Conservation (phyloP, 1,140 invertebrate species). For the Lanistes nyassanus region DNA sequence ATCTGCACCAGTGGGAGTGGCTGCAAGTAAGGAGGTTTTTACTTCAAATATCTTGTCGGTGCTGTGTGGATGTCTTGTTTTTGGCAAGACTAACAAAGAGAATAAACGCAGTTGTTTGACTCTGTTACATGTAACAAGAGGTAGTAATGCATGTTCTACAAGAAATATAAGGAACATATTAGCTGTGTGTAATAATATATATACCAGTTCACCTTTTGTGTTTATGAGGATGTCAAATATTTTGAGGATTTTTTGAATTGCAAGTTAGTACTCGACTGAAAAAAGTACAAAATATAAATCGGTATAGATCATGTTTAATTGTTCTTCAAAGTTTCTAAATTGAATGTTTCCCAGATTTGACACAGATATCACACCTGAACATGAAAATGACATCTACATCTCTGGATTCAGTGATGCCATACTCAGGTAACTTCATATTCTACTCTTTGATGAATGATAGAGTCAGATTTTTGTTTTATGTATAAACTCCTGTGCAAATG, state of each 20-base stretch:
- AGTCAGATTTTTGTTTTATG: neutral
- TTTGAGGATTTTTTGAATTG: neutral
- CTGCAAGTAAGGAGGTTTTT: conserved; percentile 40
- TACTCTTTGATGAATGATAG: neutral
- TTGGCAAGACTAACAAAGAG: too few species aligned
- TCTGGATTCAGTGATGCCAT: conserved; percentile 67
- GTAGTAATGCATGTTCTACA: too few species aligned
- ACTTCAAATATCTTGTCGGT: too few species aligned
- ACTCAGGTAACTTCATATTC: conserved; percentile 50
- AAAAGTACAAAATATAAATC: neutral
- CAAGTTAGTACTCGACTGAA: neutral
- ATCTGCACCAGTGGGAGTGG: conserved; percentile 48
- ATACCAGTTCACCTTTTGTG: too few species aligned
- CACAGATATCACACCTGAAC: conserved; percentile 44
- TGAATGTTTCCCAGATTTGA: conserved; percentile 45
- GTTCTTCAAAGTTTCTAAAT: neutral
- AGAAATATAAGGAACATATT: too few species aligned
- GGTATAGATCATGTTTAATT: neutral
- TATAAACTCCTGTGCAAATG: too few species aligned
- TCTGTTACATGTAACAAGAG: too few species aligned
- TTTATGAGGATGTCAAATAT: neutral
- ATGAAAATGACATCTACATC: conserved; percentile 66
- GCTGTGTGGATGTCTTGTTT: too few species aligned
- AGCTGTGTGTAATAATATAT: too few species aligned
- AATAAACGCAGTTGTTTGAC: too few species aligned